These are phyloP conservation scores for Diaprepes abbreviatus DNA, from an alignment of 2,888 invertebrate species.

Conservation along the genomic window DNA sequence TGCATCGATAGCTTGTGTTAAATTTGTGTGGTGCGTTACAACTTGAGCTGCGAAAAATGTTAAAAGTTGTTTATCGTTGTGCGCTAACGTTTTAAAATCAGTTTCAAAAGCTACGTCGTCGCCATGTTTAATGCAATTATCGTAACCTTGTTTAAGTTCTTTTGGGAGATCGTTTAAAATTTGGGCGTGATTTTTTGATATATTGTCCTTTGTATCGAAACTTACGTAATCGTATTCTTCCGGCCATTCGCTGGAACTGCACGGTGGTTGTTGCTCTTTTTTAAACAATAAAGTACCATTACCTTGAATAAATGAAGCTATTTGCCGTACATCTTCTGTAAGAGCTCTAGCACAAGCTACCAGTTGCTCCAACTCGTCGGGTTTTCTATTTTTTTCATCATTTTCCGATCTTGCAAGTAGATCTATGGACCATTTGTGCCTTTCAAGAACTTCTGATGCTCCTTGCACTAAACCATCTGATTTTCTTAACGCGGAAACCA, in stretches of 20 bases:
- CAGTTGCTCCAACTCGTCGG: slow-evolving; percentile 90
- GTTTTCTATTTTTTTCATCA: slow-evolving; percentile 71
- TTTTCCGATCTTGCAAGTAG: slow-evolving; percentile 66
- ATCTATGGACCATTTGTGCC: slow-evolving; percentile 84
- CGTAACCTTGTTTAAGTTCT: slow-evolving; percentile 82
- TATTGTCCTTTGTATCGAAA: slow-evolving; percentile 81
- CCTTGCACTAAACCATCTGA: slow-evolving; percentile 86
- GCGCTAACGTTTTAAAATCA: slow-evolving; percentile 72
- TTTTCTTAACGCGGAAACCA: slow-evolving; percentile 84
- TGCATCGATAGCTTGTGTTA: slow-evolving; percentile 91
- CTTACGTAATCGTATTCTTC: slow-evolving; percentile 95
- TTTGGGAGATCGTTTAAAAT: slow-evolving; percentile 80
- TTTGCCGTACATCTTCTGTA: slow-evolving; percentile 89
- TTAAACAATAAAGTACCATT: slow-evolving; percentile 86
- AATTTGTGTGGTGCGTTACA: slow-evolving; percentile 85
- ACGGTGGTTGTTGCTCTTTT: slow-evolving; percentile 69
- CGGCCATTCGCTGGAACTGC: slow-evolving; percentile 30
- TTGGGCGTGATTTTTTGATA: slow-evolving; percentile 80
- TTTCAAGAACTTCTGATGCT: slow-evolving; percentile 80
- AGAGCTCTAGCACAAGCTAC: slow-evolving; percentile 89
- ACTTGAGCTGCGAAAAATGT: slow-evolving; percentile 91
- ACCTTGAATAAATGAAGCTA: slow-evolving; percentile 91
- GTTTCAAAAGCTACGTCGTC: slow-evolving; percentile 74
- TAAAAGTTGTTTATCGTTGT: slow-evolving; percentile 86
- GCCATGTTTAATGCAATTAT: slow-evolving; percentile 81